Evolutionary conservation across 2,113 vertebrate species (phyloP), one percentile per base, ranked within the genome.

Genomic region (Actenoides hombroni): DNA sequence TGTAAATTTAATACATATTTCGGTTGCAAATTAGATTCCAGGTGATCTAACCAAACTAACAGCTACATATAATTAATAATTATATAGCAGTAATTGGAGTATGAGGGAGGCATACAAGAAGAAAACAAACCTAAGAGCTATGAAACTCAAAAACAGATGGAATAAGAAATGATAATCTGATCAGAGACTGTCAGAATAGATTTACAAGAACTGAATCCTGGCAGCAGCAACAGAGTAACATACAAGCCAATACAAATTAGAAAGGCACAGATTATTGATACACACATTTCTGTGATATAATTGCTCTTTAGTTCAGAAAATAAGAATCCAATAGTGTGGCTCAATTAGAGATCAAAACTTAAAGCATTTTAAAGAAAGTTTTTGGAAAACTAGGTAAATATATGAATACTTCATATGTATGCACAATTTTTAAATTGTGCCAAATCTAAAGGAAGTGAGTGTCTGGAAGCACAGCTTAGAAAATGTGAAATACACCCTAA

Each of bases 1-100:
- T 80, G 49, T 59, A 92, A 42, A 92, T 92, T 60, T 71, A 86
- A 80, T 28, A 46, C 10, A 6, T 31, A 77, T 90, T 53, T 68
- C 53, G 24, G 37, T 56, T 73, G 37, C 40, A 77, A 73, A 79
- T 85, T 85, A 77, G 31, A 67, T 77, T 70, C 37, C 46, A 91
- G 78, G 33, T 88, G 71, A 88, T 73, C n/a, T 67, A 92, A 67
- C 78, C 78, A 93, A 92, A 82, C 13, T 81, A 94, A 65, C 40
- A 82, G 21, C 31, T 59, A 76, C 29, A 15, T 90, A 87, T 44
- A 83, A 69, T 65, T 79, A 87, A 84, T 79, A 85, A 76, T 51
- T 87, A 79, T 59, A 76, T 57, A 73, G 3, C 33, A 73, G 7
- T 76, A 92, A 74, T 40, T 87, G 57, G 31, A 83, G 2, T 61